Evolutionary conservation across 2,888 invertebrate genomes (phyloP).

Genomic region (Halictus ligatus): DNA sequence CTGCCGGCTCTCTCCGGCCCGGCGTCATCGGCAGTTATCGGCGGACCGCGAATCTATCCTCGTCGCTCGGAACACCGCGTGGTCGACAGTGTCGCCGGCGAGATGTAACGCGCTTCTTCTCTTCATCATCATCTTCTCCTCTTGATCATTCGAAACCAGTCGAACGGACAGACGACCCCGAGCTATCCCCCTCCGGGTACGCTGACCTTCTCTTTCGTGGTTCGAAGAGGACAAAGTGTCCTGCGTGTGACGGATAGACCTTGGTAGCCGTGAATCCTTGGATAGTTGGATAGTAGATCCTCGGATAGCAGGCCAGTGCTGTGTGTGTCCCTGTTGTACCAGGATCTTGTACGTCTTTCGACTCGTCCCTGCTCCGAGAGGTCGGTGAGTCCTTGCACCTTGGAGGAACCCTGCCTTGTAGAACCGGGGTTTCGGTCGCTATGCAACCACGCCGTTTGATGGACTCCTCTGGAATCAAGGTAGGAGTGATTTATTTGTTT

Average conservation of each 20-base stretch:
- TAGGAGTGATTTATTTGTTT: neutral
- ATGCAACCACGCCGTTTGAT: slow-evolving; percentile 1
- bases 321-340: neutral
- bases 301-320: neutral
- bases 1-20: slow-evolving; percentile 63
- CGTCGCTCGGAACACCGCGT: slow-evolving; percentile 51
- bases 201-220: neutral
- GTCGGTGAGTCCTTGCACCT: neutral
- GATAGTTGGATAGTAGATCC: neutral
- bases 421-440: slow-evolving; percentile 1
- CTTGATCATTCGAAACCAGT: neutral
- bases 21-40: slow-evolving; percentile 78
- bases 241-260: neutral
- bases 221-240: neutral
- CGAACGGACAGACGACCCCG: neutral
- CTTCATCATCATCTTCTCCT: neutral
- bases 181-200: neutral
- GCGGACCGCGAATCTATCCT: slow-evolving; percentile 72
- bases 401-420: neutral
- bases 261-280: neutral
- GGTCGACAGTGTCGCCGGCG: slow-evolving; percentile 42
- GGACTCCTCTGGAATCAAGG: slow-evolving; percentile 9
- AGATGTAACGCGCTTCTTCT: slow-evolving; percentile 46
- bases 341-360: neutral
- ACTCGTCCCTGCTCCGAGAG: neutral